Evolutionary conservation across 2,888 invertebrate species (phyloP), one percentile per base, ranked within the genome.

Genomic region (Leptinotarsa rubiginosa): DNA sequence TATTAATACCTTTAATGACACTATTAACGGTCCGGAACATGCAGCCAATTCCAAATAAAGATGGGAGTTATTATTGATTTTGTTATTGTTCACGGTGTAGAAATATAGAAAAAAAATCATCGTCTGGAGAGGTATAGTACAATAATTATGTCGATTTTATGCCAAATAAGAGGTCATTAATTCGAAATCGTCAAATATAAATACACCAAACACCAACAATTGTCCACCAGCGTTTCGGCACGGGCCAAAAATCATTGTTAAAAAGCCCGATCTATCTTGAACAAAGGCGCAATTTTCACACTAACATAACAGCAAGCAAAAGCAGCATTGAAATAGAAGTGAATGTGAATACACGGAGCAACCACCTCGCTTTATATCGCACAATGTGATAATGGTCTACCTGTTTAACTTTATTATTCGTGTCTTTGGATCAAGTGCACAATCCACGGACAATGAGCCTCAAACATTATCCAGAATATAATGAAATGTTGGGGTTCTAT

Each of bases 401-500:
- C 87, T 86, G 87, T 87, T 86, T 86, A 85, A 85, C 85, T 86
- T 84, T 85, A 86, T 86, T 86, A 87, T 87, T 86, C 87, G 84
- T 85, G 85, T 86, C 86, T 86, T 85, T 85, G 84, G 85, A 86
- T 86, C 86, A 86, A 87, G 86, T 87, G 86, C 83, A 85, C 85
- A 86, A 87, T 87, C 86, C 86, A 84, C 84, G 86, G 85, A 87
- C 85, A 86, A 87, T 86, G 80, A 84, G 79, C 84, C 81, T 83
- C 85, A 83, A 85, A 87, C 85, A 86, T 86, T 86, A 87, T 87
- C 86, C 85, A 83, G 81, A 85, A 85, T 84, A 87, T 86, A 86
- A 87, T 86, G 85, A 86, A 86, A 85, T 85, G 85, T 84, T 85
- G 85, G 86, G 86, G 86, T 85, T 83, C 86, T 82, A 84, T 84